phyloP scores from a whole-genome alignment of 2,888 invertebrate species.

The Pyralis farinalis region DNA sequence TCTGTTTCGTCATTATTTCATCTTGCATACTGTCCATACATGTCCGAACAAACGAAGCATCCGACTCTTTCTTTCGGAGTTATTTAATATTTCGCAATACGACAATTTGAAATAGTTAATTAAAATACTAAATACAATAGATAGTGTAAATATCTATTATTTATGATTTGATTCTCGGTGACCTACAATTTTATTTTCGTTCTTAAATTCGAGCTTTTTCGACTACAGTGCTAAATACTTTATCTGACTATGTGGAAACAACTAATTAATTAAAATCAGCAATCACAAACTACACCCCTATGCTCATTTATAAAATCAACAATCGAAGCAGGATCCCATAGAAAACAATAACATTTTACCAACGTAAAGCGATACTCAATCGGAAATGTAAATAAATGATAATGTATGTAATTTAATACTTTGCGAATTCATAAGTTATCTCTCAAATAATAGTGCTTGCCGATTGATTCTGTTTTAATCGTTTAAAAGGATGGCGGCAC shows the following conservation, averaged over 20 bases:
- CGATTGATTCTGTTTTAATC: constrained; percentile 61
- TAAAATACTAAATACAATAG: too few species aligned
- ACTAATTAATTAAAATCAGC: constrained; percentile 1
- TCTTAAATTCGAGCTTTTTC: too few species aligned
- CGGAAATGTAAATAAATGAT: constrained; percentile 74
- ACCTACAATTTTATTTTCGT: too few species aligned
- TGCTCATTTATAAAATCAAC: constrained; percentile 46
- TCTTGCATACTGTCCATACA: too few species aligned
- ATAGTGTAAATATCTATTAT: too few species aligned
- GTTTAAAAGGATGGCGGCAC: constrained; percentile 39
- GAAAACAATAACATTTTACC: constrained; percentile 58
- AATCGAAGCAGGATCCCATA: constrained; percentile 30
- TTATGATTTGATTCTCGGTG: too few species aligned
- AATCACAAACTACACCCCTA: neutral
- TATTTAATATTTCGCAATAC: too few species aligned
- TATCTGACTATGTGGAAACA: neutral
- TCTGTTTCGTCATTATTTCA: too few species aligned
- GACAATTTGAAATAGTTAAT: too few species aligned
- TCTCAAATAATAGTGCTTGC: constrained; percentile 36
- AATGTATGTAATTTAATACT: constrained; percentile 68
- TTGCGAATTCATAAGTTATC: constrained; percentile 61
- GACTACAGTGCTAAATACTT: too few species aligned
- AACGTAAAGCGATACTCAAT: constrained; percentile 68
- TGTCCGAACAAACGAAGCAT: too few species aligned
- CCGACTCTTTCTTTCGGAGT: too few species aligned